A percentile compares a stretch with the other conserved stretches of the same genome.
phyloP scores from a whole-genome alignment of 2,113 vertebrate species.

The Nothobranchius furzeri region DNA sequence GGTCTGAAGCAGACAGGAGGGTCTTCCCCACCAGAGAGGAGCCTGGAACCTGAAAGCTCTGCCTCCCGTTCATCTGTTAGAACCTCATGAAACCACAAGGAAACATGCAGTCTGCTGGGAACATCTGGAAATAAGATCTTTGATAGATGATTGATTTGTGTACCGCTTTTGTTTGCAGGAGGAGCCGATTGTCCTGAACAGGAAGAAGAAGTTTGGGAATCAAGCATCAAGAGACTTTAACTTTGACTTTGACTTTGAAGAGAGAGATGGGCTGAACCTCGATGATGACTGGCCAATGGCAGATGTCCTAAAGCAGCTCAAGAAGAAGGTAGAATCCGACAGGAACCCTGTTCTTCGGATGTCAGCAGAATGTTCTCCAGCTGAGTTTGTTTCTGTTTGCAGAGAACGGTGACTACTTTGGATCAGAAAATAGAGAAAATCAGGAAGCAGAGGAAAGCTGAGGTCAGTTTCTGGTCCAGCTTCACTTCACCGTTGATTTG shows the following conservation, averaged over 20 bases:
- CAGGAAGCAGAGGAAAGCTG: conserved; percentile 86
- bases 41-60: too few species aligned
- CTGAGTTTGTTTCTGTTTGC: conserved; percentile 13
- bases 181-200: conserved; percentile 65
- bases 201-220: conserved; percentile 61
- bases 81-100: too few species aligned
- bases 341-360: neutral
- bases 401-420: conserved; percentile 89
- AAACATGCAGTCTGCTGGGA: too few species aligned
- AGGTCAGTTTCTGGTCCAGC: conserved; percentile 71
- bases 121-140: too few species aligned
- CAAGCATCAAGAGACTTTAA: conserved; percentile 76
- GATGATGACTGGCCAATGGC: conserved; percentile 84
- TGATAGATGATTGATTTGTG: neutral
- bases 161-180: conserved; percentile 62
- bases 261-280: conserved; percentile 77
- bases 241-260: conserved; percentile 85
- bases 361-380: neutral
- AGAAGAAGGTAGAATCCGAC: conserved; percentile 81
- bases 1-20: too few species aligned
- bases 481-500: neutral
- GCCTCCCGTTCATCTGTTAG: too few species aligned
- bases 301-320: conserved; percentile 87
- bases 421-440: conserved; percentile 97
- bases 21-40: too few species aligned